Percentiles rank a stretch among this genome's conserved stretches.
These are phyloP conservation scores for Atta colombica DNA, from an alignment of 1,140 invertebrate species.

Conservation along the genomic window DNA sequence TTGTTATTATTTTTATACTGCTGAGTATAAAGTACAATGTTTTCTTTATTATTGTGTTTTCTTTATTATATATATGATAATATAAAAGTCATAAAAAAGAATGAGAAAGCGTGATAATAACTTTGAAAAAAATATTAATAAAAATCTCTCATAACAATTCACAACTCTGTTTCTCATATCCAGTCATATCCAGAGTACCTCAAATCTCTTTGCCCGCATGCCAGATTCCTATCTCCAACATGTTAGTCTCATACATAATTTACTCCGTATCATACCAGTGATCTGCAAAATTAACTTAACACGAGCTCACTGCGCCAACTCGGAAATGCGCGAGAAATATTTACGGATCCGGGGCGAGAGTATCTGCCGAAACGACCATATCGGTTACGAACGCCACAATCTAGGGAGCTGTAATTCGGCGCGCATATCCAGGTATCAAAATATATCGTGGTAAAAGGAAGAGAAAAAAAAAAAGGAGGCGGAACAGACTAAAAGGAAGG, in stretches of 20 bases:
- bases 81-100: not conserved
- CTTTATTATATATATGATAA: not conserved
- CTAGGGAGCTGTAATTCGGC: conserved; percentile 17
- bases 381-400: conserved; percentile 48
- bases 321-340: conserved; percentile 30
- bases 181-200: not conserved
- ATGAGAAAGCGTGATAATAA: conserved; percentile 25
- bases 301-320: not conserved
- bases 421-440: conserved; percentile 42
- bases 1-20: not conserved
- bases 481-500: conserved; percentile 13
- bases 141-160: not conserved
- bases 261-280: conserved; percentile 33
- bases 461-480: not conserved
- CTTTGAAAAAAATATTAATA: conserved; percentile 12
- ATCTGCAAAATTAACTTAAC: conserved; percentile 47
- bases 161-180: not conserved
- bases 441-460: not conserved
- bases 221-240: conserved; percentile 4
- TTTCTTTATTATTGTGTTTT: not conserved
- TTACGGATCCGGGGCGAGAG: conserved; percentile 1
- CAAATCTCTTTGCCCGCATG: conserved; percentile 24
- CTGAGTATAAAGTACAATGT: not conserved
- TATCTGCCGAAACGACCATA: conserved; percentile 2
- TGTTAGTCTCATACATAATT: conserved; percentile 38